Evolutionary conservation across 30 jellyfish, hydroid and myxozoan genomes (phyloP).

Genomic region (Hydra vulgaris): DNA sequence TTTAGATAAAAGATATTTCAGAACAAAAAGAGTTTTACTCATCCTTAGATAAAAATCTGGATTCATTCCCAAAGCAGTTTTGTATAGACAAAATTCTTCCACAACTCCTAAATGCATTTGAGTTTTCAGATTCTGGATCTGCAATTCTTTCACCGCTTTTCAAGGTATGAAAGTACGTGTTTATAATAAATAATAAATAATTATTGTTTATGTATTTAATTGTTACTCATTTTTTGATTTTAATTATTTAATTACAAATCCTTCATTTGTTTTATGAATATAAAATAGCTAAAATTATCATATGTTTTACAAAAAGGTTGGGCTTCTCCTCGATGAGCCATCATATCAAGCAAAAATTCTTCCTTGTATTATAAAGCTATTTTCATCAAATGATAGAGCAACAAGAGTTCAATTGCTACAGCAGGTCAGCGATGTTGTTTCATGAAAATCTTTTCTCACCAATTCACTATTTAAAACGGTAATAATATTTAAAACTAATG

Average conservation of each 20-base stretch:
- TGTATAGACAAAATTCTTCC: constrained; percentile 81
- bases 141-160: constrained; percentile 88
- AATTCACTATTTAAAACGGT: too few species aligned
- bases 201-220: not conserved
- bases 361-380: constrained; percentile 88
- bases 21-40: constrained; percentile 62
- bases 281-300: too few species aligned
- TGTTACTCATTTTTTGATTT: too few species aligned
- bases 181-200: not conserved
- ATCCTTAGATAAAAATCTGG: constrained; percentile 68
- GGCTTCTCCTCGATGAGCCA: constrained; percentile 67
- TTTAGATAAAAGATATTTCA: constrained; percentile 29
- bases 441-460: too few species aligned
- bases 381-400: constrained; percentile 94
- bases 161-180: constrained; percentile 50
- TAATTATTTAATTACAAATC: too few species aligned
- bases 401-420: constrained; percentile 88
- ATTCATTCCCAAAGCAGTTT: constrained; percentile 68
- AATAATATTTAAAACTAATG: too few species aligned
- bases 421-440: constrained; percentile 41
- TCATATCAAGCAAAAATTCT: constrained; percentile 82
- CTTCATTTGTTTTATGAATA: too few species aligned
- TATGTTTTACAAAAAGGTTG: constrained; percentile 38
- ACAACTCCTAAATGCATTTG: constrained; percentile 86
- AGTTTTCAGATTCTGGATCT: constrained; percentile 89